A percentile compares a stretch with the other conserved stretches of the same genome.
Evolutionary conservation across 1,140 invertebrate genomes (phyloP).

Genomic region (Hypothenemus hampei): DNA sequence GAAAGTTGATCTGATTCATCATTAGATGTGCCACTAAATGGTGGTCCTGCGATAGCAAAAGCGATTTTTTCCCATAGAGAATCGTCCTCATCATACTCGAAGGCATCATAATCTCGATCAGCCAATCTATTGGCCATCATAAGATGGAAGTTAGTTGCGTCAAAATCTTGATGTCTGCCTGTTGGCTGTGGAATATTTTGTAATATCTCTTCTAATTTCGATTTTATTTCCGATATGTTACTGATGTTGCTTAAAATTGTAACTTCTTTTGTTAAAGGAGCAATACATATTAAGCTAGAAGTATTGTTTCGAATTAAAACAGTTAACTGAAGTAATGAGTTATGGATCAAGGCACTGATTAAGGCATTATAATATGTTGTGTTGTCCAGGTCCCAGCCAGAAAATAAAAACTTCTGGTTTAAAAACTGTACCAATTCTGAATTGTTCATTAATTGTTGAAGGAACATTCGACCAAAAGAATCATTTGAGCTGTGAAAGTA

Average conservation of each 20-base stretch:
- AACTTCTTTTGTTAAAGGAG: slow-evolving; percentile 25
- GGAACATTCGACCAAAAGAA: slow-evolving; percentile 28
- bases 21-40: too few relatives aligned
- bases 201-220: slow-evolving; percentile 22
- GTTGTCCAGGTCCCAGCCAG: slow-evolving; percentile 34
- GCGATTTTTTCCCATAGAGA: slow-evolving; percentile 37
- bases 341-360: slow-evolving; percentile 23
- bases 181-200: slow-evolving; percentile 1
- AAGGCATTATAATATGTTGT: slow-evolving; percentile 27
- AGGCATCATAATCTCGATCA: slow-evolving; percentile 40
- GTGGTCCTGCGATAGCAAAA: slow-evolving; percentile 36
- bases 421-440: slow-evolving; percentile 21
- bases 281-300: slow-evolving; percentile 20
- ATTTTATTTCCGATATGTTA: slow-evolving; percentile 19
- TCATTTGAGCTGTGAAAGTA: slow-evolving; percentile 33
- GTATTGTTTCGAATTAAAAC: slow-evolving; percentile 21
- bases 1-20: too few relatives aligned
- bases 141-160: slow-evolving; percentile 32
- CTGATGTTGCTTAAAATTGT: too few relatives aligned
- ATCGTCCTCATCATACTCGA: slow-evolving; percentile 32
- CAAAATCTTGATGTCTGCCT: slow-evolving; percentile 28
- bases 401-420: slow-evolving; percentile 23
- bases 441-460: slow-evolving; percentile 20
- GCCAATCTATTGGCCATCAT: slow-evolving; percentile 36
- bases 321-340: slow-evolving; percentile 14